A percentile compares a stretch with the other conserved stretches of the same genome.
phyloP scores from a whole-genome alignment of 2,888 invertebrate species.

The Cactoblastis cactorum region DNA sequence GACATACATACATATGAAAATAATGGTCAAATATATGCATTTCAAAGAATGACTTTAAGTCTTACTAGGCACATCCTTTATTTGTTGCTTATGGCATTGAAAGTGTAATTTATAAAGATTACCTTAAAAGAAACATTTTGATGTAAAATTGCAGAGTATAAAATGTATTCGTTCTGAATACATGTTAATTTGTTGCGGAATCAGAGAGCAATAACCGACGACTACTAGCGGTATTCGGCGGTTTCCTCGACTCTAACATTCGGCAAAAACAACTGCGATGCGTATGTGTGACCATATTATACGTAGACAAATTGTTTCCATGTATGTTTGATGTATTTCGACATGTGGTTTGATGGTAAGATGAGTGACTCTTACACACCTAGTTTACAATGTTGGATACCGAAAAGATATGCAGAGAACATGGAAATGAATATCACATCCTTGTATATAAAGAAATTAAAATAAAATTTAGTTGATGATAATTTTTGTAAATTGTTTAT shows the following conservation, averaged over 20 bases:
- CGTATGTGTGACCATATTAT: conserved; percentile 41
- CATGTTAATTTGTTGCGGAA: conserved; percentile 80
- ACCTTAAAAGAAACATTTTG: conserved; percentile 46
- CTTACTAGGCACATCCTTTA: conserved; percentile 22
- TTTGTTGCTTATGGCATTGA: not conserved
- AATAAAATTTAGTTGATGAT: too few species aligned
- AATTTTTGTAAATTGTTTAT: too few species aligned
- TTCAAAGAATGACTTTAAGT: conserved; percentile 15
- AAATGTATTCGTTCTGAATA: conserved; percentile 76
- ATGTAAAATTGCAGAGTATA: conserved; percentile 67
- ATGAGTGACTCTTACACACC: conserved; percentile 50
- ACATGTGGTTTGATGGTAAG: conserved; percentile 59
- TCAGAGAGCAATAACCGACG: conserved; percentile 77
- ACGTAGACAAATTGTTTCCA: conserved; percentile 40
- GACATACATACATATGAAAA: conserved; percentile 33
- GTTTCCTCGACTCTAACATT: conserved; percentile 72
- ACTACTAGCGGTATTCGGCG: conserved; percentile 75
- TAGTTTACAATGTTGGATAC: too few species aligned
- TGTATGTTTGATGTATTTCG: conserved; percentile 53
- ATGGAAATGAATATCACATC: too few species aligned
- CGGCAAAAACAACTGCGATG: conserved; percentile 62
- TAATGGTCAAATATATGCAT: conserved; percentile 24
- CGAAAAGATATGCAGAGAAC: too few species aligned
- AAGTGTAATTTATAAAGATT: conserved; percentile 6
- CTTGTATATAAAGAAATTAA: too few species aligned